phyloP scores from a whole-genome alignment of 2,113 vertebrate genomes.

The Epinephelus fuscoguttatus region DNA sequence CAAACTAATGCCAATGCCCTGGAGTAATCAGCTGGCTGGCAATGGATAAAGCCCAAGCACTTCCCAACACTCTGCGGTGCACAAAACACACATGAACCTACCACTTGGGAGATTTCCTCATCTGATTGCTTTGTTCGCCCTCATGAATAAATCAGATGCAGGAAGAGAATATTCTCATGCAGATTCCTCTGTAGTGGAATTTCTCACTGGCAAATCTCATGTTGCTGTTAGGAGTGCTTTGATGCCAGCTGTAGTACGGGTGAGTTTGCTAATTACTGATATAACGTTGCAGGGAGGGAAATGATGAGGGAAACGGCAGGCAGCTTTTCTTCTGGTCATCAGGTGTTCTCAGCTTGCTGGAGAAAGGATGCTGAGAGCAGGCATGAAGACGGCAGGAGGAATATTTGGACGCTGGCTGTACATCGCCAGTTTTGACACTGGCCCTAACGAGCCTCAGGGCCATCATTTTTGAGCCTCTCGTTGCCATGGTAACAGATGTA shows the following conservation, averaged over 20 bases:
- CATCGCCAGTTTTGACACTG: constrained; percentile 60
- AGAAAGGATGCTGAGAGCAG: constrained; percentile 6
- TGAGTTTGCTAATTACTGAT: constrained; percentile 48
- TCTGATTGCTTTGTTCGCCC: constrained; percentile 75
- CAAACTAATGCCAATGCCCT: constrained; percentile 37
- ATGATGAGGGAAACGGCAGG: not conserved
- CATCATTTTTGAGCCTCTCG: constrained; percentile 44
- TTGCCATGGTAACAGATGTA: constrained; percentile 71
- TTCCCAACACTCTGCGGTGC: constrained; percentile 45
- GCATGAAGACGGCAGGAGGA: constrained; percentile 3
- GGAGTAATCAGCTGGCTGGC: constrained; percentile 54
- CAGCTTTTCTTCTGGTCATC: constrained; percentile 28
- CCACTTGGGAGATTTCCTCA: constrained; percentile 69
- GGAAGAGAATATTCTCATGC: constrained; percentile 65
- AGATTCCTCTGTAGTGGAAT: constrained; percentile 61
- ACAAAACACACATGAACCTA: constrained; percentile 68
- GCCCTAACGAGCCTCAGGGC: constrained; percentile 67
- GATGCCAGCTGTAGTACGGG: constrained; percentile 46
- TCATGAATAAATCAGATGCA: constrained; percentile 79
- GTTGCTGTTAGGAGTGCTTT: constrained; percentile 47
- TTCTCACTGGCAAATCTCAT: constrained; percentile 42
- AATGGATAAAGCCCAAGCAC: constrained; percentile 58
- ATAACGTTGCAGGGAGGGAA: constrained; percentile 6
- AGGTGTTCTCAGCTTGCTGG: constrained; percentile 4
- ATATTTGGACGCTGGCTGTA: constrained; percentile 41